A percentile compares a stretch with the other conserved stretches of the same genome.
phyloP scores from a whole-genome alignment of 2,888 invertebrate genomes.

The Hydrotaea cyrtoneurina region DNA sequence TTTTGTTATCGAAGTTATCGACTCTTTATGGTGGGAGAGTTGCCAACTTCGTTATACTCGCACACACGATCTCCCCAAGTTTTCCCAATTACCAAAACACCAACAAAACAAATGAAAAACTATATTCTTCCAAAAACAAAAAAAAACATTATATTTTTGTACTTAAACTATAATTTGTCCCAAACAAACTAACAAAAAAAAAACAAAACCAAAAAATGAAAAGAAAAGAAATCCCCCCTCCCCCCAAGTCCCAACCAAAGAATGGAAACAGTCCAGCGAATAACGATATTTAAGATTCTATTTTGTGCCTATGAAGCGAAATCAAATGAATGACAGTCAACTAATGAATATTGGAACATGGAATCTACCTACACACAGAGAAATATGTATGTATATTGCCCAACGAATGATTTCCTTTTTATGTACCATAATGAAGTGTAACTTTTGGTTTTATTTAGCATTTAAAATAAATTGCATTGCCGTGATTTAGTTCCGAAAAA shows the following conservation, averaged over 20 bases:
- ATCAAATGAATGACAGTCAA: conserved; percentile 19
- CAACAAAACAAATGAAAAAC: conserved; percentile 37
- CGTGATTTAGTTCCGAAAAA: conserved; percentile 38
- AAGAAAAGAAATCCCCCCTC: neutral
- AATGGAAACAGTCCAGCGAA: conserved; percentile 42
- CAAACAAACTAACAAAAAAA: conserved; percentile 31
- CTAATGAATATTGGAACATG: neutral
- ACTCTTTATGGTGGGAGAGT: neutral
- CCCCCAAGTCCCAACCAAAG: neutral
- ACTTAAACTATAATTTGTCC: conserved; percentile 53
- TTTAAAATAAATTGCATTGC: conserved; percentile 4
- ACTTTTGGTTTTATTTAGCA: conserved; percentile 30
- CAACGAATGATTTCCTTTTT: neutral
- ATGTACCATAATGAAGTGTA: neutral
- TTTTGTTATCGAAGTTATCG: too few species aligned
- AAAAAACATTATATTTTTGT: conserved; percentile 62
- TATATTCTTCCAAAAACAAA: conserved; percentile 40
- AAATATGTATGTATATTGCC: neutral
- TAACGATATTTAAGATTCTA: conserved; percentile 4
- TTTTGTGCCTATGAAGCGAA: conserved; percentile 48
- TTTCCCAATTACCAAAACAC: conserved; percentile 39
- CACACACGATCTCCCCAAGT: conserved; percentile 25
- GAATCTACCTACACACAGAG: conserved; percentile 15
- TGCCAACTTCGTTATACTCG: neutral
- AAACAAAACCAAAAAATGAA: conserved; percentile 18